A percentile compares a stretch with the other conserved stretches of the same genome.
phyloP scores from a whole-genome alignment of 2,888 invertebrate genomes.

The Apomyelois bistriatella region DNA sequence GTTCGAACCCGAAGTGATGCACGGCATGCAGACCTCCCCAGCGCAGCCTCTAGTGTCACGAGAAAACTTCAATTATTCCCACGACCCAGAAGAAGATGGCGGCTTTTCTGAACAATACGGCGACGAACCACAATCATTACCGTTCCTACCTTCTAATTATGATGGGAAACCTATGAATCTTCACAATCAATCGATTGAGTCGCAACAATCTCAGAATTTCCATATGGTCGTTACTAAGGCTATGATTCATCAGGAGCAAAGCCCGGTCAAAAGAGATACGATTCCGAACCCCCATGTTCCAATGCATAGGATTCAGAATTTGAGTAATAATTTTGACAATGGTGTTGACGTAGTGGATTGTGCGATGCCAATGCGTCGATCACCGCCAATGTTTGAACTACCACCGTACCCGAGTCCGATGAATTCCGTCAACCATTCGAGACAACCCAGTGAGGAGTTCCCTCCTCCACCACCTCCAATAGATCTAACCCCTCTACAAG shows the following conservation, averaged over 20 bases:
- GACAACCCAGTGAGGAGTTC: conserved; percentile 93
- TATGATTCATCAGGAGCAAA: conserved; percentile 91
- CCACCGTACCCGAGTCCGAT: conserved; percentile 91
- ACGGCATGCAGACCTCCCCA: conserved; percentile 59
- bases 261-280: conserved; percentile 79
- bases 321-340: conserved; percentile 63
- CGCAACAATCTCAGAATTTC: conserved; percentile 70
- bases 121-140: conserved; percentile 82
- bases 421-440: conserved; percentile 87
- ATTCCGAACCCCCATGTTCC: conserved; percentile 44
- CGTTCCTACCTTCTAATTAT: conserved; percentile 80
- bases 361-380: conserved; percentile 56
- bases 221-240: conserved; percentile 90
- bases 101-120: conserved; percentile 74
- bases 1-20: conserved; percentile 79
- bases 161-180: conserved; percentile 61
- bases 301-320: conserved; percentile 59
- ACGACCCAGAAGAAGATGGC: conserved; percentile 67
- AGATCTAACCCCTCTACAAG: conserved; percentile 83
- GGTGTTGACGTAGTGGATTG: conserved; percentile 84
- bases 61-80: conserved; percentile 38
- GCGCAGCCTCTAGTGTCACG: conserved; percentile 56
- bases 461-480: conserved; percentile 92
- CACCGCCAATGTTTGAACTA: conserved; percentile 78
- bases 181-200: conserved; percentile 63